Percentiles rank a stretch among this genome's conserved stretches.
These are phyloP conservation scores for Metridium senile DNA, from an alignment of 92 coral and sea anemone genomes.

Conservation along the genomic window DNA sequence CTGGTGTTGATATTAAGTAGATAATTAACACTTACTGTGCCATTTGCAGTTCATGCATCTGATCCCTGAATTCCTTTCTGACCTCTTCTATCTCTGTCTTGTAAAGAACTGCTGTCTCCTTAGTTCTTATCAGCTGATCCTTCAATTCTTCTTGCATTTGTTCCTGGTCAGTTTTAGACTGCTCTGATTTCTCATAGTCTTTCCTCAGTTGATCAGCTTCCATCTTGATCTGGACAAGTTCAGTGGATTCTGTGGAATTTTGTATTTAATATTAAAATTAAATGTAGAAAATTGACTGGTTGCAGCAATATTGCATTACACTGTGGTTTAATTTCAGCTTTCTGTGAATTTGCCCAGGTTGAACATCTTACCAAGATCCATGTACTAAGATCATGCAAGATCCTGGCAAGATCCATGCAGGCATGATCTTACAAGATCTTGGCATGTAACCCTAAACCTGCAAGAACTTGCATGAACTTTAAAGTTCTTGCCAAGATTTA, in stretches of 20 bases:
- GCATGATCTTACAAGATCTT: no score
- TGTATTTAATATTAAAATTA: neutral
- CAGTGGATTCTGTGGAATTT: conserved; percentile 54
- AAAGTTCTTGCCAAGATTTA: no score
- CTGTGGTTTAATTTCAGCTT: no score
- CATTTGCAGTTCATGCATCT: conserved; percentile 68
- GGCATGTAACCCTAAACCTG: no score
- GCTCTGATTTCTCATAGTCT: conserved; percentile 74
- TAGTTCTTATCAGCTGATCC: conserved; percentile 63
- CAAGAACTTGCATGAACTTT: no score
- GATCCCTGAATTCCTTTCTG: conserved; percentile 79
- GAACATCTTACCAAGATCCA: no score
- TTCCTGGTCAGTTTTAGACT: conserved; percentile 59
- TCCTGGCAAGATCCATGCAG: no score
- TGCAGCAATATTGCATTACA: no score
- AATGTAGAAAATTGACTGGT: neutral
- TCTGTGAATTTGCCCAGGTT: no score
- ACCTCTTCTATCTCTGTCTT: conserved; percentile 78
- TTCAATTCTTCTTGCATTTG: conserved; percentile 64
- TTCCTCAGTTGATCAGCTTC: conserved; percentile 67
- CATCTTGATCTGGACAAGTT: conserved; percentile 53
- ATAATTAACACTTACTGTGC: conserved; percentile 67
- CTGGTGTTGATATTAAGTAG: no score
- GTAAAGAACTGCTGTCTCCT: conserved; percentile 58
- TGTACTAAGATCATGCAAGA: no score